Base-by-base conservation (phyloP, 2,888 invertebrate species). In the Himalopsyche japonica region DNA sequence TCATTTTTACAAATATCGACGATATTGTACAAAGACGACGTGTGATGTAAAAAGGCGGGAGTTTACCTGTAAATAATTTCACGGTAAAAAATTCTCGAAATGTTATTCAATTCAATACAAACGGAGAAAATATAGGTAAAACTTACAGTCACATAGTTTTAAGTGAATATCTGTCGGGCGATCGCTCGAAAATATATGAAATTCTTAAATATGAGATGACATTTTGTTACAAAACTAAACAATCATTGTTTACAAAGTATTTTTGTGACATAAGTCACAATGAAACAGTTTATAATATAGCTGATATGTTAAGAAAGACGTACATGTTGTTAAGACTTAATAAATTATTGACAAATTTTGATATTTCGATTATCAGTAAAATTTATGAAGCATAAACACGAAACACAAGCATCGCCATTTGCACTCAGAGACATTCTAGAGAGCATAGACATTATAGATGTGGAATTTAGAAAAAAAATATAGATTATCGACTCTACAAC, bases 1-100 rank as follows among this genome's bases (percentile, higher is more conserved):
- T 92, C 92, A 92, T 92, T 88, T 77, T 79, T 82, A 64, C 27
- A 64, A 77, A 47, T 47, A 64, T 77, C 34, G 48, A 79, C 70
- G 43, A 43, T 78, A 37, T 34, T 79, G 48, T 49, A 70, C 37
- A 43, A 80, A 85, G 80, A 27, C 79, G 79, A 48, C 78, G 34
- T 43, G 24, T 24, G 78, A 48, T 79, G 24, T 47, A 85, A 85
- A 85, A 85, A 85, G 85, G 85, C 85, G 85, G 85, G 85, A 85
- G 85, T 49, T 84, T 82, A 81, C 81, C 76, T 76, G 76, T 47
- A 57, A 57, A 57, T 57, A 57, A 57, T 57, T 57, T 57, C 57
- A 20, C 7, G 20, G 20, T 57, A 20, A 57, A 57, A 57, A 57
- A 20, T 57, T 57, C 57, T 20, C 57, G 57, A 57, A 57, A 57